Conservation (phyloP, 2,797 vertebrate species). For the Sebastolobus altivelis region DNA sequence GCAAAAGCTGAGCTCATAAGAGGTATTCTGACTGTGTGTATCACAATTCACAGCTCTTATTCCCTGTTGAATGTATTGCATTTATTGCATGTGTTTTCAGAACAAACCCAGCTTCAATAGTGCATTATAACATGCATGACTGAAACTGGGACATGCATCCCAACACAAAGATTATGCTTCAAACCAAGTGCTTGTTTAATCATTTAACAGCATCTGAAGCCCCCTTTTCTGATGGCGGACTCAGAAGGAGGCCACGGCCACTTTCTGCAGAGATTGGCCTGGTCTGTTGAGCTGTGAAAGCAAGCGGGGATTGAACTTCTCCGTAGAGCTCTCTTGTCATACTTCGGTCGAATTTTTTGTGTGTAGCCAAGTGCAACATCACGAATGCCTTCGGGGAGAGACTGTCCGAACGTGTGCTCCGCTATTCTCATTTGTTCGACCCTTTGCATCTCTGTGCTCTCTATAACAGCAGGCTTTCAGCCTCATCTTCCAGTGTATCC, state of each 20-base stretch:
- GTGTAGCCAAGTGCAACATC: background rate
- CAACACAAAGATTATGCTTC: background rate
- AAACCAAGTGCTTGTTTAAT: background rate
- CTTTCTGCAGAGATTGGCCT: background rate
- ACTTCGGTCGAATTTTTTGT: background rate
- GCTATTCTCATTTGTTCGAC: slow-evolving; percentile 6
- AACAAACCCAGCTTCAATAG: background rate
- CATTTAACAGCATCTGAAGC: background rate
- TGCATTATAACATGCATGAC: background rate
- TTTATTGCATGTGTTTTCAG: background rate
- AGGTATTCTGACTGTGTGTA: background rate
- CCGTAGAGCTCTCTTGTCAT: background rate
- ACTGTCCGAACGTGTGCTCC: background rate
- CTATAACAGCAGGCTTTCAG: background rate
- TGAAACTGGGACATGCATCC: background rate
- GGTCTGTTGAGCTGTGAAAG: background rate
- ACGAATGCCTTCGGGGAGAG: background rate
- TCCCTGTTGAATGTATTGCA: background rate
- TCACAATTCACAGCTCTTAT: background rate
- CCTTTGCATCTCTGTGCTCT: background rate
- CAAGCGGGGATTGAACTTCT: background rate
- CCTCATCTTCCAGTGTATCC: background rate
- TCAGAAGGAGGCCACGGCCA: background rate
- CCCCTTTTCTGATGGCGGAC: background rate
- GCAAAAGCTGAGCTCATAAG: background rate